Percentiles rank a stretch among this genome's conserved stretches.
These are phyloP conservation scores for Danio choprae DNA, from an alignment of 2,797 vertebrate species.

Conservation along the genomic window DNA sequence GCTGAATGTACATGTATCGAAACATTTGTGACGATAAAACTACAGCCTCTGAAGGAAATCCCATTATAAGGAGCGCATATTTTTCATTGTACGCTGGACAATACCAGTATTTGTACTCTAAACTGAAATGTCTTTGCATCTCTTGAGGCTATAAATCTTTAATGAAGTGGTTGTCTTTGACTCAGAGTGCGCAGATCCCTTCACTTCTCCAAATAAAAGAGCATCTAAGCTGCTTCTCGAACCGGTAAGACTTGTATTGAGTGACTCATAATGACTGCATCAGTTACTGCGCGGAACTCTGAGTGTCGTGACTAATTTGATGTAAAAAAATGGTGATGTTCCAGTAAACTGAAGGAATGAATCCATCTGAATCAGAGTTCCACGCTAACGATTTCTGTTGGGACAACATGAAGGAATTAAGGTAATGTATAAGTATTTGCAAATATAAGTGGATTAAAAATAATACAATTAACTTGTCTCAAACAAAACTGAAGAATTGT, in stretches of 20 bases:
- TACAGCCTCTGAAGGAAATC: neutral
- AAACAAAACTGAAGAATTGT: too few species aligned
- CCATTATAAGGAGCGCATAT: neutral
- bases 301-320: slow-evolving; percentile 3
- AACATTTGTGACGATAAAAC: neutral
- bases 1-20: neutral
- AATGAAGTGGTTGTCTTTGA: slow-evolving; percentile 23
- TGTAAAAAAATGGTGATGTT: neutral
- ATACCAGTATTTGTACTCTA: slow-evolving; percentile 23
- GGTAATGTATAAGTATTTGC: too few species aligned
- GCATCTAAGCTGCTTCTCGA: slow-evolving; percentile 7
- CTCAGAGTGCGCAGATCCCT: slow-evolving; percentile 12
- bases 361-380: too few species aligned
- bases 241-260: slow-evolving; percentile 24
- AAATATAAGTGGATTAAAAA: too few species aligned
- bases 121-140: slow-evolving; percentile 24
- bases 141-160: slow-evolving; percentile 45
- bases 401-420: too few species aligned
- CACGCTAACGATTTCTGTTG: too few species aligned
- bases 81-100: neutral
- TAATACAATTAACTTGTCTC: too few species aligned
- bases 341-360: neutral
- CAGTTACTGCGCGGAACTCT: slow-evolving; percentile 8
- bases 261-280: slow-evolving; percentile 12
- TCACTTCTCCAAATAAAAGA: slow-evolving; percentile 8